These are phyloP conservation scores for Lasioglossum vierecki DNA, from an alignment of 2,888 invertebrate genomes.

Conservation along the genomic window DNA sequence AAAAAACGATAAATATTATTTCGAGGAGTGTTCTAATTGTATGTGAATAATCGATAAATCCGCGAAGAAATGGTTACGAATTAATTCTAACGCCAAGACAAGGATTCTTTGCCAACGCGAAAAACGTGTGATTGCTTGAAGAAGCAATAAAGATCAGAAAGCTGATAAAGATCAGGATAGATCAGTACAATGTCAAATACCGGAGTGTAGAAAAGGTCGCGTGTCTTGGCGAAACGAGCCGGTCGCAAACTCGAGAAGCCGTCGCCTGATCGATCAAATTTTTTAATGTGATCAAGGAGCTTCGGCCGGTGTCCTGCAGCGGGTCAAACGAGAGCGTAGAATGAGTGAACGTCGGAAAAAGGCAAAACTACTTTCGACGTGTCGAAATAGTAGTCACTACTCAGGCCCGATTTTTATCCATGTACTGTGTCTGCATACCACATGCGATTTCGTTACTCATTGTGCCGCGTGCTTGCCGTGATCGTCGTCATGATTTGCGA, in stretches of 20 bases:
- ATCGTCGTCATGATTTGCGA: background rate
- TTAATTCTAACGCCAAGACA: background rate
- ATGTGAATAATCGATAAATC: background rate
- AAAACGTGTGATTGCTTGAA: too few relatives aligned
- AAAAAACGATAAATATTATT: background rate
- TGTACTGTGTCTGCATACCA: conserved; percentile 28
- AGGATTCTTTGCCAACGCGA: background rate
- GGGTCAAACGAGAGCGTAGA: background rate
- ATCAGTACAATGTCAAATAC: background rate
- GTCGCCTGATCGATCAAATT: background rate
- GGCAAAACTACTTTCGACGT: conserved; percentile 69
- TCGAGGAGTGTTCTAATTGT: background rate
- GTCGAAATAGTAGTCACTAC: conserved; percentile 58
- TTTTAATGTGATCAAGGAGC: background rate
- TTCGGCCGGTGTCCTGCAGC: background rate
- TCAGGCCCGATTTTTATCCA: conserved; percentile 49
- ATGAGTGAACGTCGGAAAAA: conserved; percentile 28
- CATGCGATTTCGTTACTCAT: conserved; percentile 34
- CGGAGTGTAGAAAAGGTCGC: background rate
- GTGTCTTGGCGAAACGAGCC: too few relatives aligned
- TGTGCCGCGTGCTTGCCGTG: background rate
- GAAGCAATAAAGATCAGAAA: too few relatives aligned
- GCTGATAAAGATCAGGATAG: too few relatives aligned
- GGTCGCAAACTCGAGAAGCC: background rate
- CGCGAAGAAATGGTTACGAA: background rate